Conservation (phyloP, 2,113 vertebrate species). For the Clarias gariepinus region DNA sequence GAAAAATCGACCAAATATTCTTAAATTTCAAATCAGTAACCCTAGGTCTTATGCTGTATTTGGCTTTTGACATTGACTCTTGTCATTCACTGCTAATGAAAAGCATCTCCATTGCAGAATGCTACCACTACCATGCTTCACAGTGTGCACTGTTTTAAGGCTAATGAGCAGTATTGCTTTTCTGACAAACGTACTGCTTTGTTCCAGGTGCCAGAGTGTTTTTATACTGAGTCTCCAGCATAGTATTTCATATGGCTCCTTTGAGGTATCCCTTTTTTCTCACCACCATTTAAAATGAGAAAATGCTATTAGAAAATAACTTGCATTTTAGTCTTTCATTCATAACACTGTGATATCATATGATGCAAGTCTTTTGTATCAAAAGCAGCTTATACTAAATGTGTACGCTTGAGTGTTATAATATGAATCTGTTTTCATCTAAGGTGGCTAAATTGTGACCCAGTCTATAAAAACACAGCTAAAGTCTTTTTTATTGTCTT, state of each 20-base stretch:
- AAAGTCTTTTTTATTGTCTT: too few species aligned
- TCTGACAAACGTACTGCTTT: not conserved
- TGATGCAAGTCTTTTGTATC: not conserved
- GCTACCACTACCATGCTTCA: not conserved
- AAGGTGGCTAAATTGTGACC: too few species aligned
- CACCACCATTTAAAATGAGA: not conserved
- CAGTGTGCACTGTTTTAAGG: not conserved
- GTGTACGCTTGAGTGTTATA: too few species aligned
- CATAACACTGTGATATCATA: not conserved
- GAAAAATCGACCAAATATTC: too few species aligned
- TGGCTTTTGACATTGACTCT: not conserved
- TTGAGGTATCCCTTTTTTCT: not conserved
- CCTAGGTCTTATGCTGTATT: not conserved
- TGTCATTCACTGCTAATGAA: not conserved
- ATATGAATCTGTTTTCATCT: too few species aligned
- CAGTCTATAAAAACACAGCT: too few species aligned
- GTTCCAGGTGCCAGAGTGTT: not conserved
- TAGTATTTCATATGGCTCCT: not conserved
- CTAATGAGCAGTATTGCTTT: not conserved
- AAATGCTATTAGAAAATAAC: not conserved
- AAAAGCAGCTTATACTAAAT: too few species aligned
- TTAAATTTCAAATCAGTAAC: too few species aligned
- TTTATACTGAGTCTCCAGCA: not conserved
- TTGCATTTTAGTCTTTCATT: too few species aligned
- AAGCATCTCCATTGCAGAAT: not conserved